These are phyloP conservation scores for Bombus polaris DNA, from an alignment of 1,140 invertebrate species.

Conservation along the genomic window DNA sequence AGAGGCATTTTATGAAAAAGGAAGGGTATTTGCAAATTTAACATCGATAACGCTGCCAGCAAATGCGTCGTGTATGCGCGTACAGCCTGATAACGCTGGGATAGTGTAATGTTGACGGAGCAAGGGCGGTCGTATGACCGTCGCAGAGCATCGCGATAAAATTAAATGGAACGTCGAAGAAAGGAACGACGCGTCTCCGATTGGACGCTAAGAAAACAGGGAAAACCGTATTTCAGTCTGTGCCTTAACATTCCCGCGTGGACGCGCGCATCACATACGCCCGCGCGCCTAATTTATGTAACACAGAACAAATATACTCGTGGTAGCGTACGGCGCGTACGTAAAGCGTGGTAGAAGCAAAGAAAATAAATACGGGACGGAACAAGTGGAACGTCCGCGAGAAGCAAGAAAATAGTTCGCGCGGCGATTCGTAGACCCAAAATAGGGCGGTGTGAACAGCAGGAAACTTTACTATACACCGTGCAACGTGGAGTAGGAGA, in stretches of 20 bases:
- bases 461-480: slow-evolving; percentile 41
- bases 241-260: slow-evolving; percentile 35
- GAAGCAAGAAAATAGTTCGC: slow-evolving; percentile 48
- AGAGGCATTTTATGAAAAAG: background rate
- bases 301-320: slow-evolving; percentile 53
- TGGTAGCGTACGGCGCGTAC: slow-evolving; percentile 13
- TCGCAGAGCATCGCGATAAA: background rate
- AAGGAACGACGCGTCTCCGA: slow-evolving; percentile 5
- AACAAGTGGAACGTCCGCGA: slow-evolving; percentile 37
- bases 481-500: slow-evolving; percentile 37
- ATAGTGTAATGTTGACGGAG: background rate
- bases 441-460: slow-evolving; percentile 67
- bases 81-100: background rate
- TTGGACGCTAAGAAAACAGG: slow-evolving; percentile 38
- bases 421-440: slow-evolving; percentile 59
- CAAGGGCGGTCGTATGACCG: background rate
- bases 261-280: slow-evolving; percentile 33
- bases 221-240: slow-evolving; percentile 41
- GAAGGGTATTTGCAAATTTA: background rate
- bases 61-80: background rate
- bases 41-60: background rate
- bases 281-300: slow-evolving; percentile 50
- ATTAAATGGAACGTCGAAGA: slow-evolving; percentile 27
- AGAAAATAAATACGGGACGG: slow-evolving; percentile 44
- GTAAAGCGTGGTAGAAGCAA: slow-evolving; percentile 17